Base-by-base conservation (phyloP, 2,797 vertebrate species). In the Moxostoma hubbsi region DNA sequence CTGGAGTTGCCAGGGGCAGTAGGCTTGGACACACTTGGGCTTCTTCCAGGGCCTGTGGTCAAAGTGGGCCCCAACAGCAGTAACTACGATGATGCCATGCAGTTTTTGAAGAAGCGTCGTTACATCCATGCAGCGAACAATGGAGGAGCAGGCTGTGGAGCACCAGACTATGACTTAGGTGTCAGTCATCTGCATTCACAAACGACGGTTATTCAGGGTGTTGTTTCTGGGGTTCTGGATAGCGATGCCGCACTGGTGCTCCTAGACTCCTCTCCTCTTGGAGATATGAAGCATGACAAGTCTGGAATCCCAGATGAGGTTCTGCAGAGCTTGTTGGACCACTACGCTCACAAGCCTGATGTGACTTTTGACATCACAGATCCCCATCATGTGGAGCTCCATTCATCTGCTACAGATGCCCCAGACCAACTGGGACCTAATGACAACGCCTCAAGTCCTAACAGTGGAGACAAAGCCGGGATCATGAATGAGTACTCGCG, bases 401-500 rank as follows among this genome's bases (percentile, higher is more conserved):
- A 96, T 86, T 82, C 88, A 0, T 62, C 90, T 74, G 85, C 94
- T 2, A 78, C 78, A 0, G 89, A 88, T 0, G 83, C 85, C 0
- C 68, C 93, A 0, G 95, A 96, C 84, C 89, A 94, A 77, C 91
- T 96, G 77, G 92, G 94, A 77, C 95, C 95, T 74, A 93, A 91
- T 73, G 85, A 91, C 0, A 92, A 93, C 85, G 85, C 93, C 69
- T 92, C 96, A 53, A 94, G 96, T 73, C 89, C 95, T 5, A 90
- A 95, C 0, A 95, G 92, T 0, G 95, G 92, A 10, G 98, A 99
- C 88, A 99, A 98, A 89, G 90, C 93, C 1, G 93, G 89, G 83
- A 93, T 97, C 93, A 96, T 99, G 94, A 94, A 98, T 83, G 98
- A 99, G 87, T 99, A 99, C 90, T 99, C 97, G 1, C 98, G 97